These are phyloP conservation scores for Rhyacophila evoluta DNA, from an alignment of 2,888 invertebrate genomes.

Conservation along the genomic window DNA sequence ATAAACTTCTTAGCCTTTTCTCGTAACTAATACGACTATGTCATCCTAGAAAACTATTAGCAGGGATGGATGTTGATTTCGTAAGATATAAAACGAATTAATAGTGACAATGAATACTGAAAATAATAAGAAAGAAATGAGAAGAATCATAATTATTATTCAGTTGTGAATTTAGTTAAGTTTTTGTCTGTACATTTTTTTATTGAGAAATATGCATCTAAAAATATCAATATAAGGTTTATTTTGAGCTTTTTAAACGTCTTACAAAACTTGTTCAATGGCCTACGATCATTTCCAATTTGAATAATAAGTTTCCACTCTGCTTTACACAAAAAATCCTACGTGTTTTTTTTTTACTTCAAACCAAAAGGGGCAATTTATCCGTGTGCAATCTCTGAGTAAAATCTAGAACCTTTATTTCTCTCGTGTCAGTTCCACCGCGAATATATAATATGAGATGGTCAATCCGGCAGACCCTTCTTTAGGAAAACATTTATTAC, in stretches of 20 bases:
- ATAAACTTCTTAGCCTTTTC: too few species aligned
- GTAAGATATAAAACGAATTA: too few species aligned
- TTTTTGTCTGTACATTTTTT: too few species aligned
- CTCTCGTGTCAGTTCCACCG: conserved; percentile 8
- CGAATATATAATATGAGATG: conserved; percentile 19
- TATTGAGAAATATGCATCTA: too few species aligned
- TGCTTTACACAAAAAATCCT: background rate
- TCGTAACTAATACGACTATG: too few species aligned
- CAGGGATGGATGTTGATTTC: too few species aligned
- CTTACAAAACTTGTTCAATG: background rate
- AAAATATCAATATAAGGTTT: too few species aligned
- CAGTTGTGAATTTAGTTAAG: too few species aligned
- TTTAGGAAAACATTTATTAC: conserved; percentile 6
- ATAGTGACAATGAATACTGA: too few species aligned
- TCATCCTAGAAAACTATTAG: too few species aligned
- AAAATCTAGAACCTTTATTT: conserved; percentile 9
- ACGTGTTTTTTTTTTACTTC: conserved; percentile 3
- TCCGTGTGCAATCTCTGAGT: conserved; percentile 5
- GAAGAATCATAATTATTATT: too few species aligned
- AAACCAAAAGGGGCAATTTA: conserved; percentile 13
- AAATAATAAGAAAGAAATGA: too few species aligned
- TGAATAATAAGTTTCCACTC: background rate
- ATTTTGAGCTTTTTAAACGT: background rate
- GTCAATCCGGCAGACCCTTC: background rate
- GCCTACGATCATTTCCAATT: background rate